phyloP scores from a whole-genome alignment of 1,140 invertebrate species.

The Drosophila arizonae region DNA sequence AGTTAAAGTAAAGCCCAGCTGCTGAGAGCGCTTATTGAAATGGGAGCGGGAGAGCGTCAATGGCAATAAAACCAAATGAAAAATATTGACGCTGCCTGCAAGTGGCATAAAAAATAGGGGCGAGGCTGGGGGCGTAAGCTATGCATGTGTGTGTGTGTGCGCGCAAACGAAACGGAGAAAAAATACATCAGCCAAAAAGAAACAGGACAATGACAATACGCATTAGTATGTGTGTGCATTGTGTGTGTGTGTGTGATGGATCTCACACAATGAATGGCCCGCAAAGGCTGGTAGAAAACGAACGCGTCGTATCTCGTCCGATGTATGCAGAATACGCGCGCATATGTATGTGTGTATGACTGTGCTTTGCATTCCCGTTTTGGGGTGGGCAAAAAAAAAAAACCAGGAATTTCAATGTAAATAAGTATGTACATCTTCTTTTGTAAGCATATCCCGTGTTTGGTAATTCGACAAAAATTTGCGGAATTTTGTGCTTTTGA shows the following conservation, averaged over 20 bases:
- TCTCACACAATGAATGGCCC: conserved; percentile 47
- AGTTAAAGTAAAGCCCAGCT: background rate
- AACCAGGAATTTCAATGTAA: background rate
- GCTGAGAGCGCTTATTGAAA: background rate
- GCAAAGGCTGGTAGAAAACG: conserved; percentile 34
- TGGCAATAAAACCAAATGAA: conserved; percentile 27
- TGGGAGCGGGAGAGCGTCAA: conserved; percentile 9
- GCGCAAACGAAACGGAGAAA: conserved; percentile 42
- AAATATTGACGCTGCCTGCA: conserved; percentile 36
- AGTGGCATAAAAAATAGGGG: conserved; percentile 34
- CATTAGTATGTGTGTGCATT: background rate
- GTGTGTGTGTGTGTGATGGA: conserved; percentile 26
- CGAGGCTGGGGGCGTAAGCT: conserved; percentile 24
- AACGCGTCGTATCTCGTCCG: conserved; percentile 33
- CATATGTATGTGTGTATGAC: conserved; percentile 27
- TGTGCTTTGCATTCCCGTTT: conserved; percentile 51
- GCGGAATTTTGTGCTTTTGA: conserved; percentile 35
- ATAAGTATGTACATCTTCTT: background rate
- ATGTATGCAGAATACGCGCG: conserved; percentile 44
- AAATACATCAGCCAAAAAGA: conserved; percentile 31
- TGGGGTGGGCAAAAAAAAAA: conserved; percentile 41
- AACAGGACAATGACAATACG: conserved; percentile 46
- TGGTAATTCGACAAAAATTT: background rate
- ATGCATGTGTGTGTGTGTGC: conserved; percentile 2
- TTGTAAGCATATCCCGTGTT: conserved; percentile 7